Base-by-base conservation (phyloP, 2,888 invertebrate genomes). In the Eulithis testata region DNA sequence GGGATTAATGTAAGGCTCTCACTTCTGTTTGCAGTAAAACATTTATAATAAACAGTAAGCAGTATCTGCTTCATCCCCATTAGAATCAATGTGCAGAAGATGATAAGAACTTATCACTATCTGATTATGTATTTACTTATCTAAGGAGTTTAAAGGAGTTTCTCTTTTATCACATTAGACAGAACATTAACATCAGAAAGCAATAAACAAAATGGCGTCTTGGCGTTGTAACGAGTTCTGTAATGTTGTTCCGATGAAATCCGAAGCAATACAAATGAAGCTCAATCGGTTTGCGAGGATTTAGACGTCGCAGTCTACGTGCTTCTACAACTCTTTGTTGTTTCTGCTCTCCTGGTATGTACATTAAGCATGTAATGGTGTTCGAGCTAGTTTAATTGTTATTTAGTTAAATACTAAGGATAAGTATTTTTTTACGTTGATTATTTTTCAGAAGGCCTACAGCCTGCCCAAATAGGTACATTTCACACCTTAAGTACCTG, bases 261-360 rank as follows among this genome's bases (percentile, higher is more conserved):
- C 49, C 59, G 37, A 50, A 61, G 50, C 66, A 49, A 54, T 64
- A 69, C 63, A 64, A 62, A 69, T 65, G 64, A 62, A 65, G 62
- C 60, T 53, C 43, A 63, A 66, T 60, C 60, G 62, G 67, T 61
- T 67, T 52, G 31, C 50, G 51, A 60, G 37, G 56, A 65, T 60
- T 60, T 60, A 65, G 21, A 53, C 44, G 37, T 31, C 51, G 60
- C 64, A 51, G 60, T 55, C 45, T 59, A 51, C 55, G 12, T 59
- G 27, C 8, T 53, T 36, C 44, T 43, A 11, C 12, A 45, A 14
- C 12, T 63, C 36, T 59, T 55, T 55, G 40, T 47, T 47, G 14
- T 50, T 56, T 56, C 45, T 56, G 51, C 36, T 47, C 45, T 40
- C 51, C 45, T 60, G 12, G 50, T 59, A 50, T 44, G 47, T 63